Evolutionary conservation across 2,888 invertebrate genomes (phyloP), one percentile per base, ranked within the genome.

Genomic region (Furcula furcula): DNA sequence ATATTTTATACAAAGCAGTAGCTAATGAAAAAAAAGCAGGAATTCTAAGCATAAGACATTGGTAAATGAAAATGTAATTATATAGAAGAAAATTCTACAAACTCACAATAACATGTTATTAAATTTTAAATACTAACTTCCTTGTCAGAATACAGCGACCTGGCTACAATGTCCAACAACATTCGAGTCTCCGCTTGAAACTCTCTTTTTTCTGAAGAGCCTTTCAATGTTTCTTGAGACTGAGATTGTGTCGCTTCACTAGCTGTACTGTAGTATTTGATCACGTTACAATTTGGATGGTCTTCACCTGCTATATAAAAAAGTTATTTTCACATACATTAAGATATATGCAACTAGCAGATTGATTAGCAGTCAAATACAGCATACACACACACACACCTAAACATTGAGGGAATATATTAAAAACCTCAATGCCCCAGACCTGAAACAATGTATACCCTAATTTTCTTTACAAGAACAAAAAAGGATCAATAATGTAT

Each of bases 161-260:
- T 94, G 0, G 99, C 99, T 0, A 99, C 99, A 78, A 99, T 99
- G 75, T 99, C 98, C 29, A 99, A 83, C 22, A 99, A 78, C 94
- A 98, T 98, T 43, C 95, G 90, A 0, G 98, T 99, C 88, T 99
- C 99, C 0, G 99, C 98, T 79, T 98, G 97, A 75, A 99, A 99
- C 74, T 98, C 97, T 82, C 94, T 94, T 68, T 94, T 94, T 59
- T 93, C 92, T 10, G 93, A 91, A 78, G 79, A 87, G 68, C 91
- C 91, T 73, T 87, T 90, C 40, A 84, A 68, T 65, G 71, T 84
- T 77, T 90, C 91, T 13, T n/a, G n/a, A n/a, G n/a, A n/a, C n/a
- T n/a, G n/a, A n/a, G 29, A 7, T 23, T 20, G 12, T 19, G 15
- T 7, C 20, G 54, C 29, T 26, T 44, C 38, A 22, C 36, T 20